Percentiles rank a stretch among this genome's conserved stretches.
These are phyloP conservation scores for Drosophila asahinai DNA, from an alignment of 1,140 invertebrate genomes.

Conservation along the genomic window DNA sequence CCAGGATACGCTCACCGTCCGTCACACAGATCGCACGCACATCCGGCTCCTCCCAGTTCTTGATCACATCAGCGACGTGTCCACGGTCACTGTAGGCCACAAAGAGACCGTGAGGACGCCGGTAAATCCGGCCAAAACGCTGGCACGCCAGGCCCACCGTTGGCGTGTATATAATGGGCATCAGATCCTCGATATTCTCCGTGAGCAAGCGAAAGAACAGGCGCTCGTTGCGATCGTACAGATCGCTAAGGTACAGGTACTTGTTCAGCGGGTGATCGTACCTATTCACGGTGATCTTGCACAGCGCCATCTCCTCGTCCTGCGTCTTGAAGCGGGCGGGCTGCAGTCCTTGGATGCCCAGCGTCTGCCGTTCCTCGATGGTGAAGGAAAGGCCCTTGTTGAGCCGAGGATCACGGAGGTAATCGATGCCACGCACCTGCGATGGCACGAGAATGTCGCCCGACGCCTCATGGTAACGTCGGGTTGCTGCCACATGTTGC, in stretches of 20 bases:
- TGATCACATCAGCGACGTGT: slow-evolving; percentile 94
- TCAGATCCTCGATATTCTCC: slow-evolving; percentile 97
- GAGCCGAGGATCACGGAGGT: slow-evolving; percentile 92
- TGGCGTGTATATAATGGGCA: slow-evolving; percentile 99
- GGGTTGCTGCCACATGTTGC: slow-evolving; percentile 30
- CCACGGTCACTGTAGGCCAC: slow-evolving; percentile 98
- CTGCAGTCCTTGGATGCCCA: slow-evolving; percentile 96
- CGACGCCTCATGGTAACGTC: slow-evolving; percentile 87
- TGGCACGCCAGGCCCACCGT: slow-evolving; percentile 99
- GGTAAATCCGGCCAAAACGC: slow-evolving; percentile 97
- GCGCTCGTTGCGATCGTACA: slow-evolving; percentile 97
- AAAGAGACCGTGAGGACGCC: slow-evolving; percentile 97
- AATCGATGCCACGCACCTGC: slow-evolving; percentile 91
- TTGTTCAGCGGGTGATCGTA: slow-evolving; percentile 95
- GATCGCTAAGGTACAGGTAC: slow-evolving; percentile 94
- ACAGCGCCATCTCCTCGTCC: slow-evolving; percentile 95
- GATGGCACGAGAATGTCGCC: slow-evolving; percentile 88
- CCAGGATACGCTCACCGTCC: slow-evolving; percentile 97
- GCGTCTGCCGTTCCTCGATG: slow-evolving; percentile 94
- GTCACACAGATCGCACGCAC: slow-evolving; percentile 97
- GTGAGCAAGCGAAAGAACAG: slow-evolving; percentile 97
- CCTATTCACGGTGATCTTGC: slow-evolving; percentile 93
- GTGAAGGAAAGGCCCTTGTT: slow-evolving; percentile 97
- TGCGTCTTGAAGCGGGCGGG: slow-evolving; percentile 96
- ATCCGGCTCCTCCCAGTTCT: slow-evolving; percentile 96